Conservation (phyloP, 2,888 invertebrate species). For the Cryptus viduatorius region DNA sequence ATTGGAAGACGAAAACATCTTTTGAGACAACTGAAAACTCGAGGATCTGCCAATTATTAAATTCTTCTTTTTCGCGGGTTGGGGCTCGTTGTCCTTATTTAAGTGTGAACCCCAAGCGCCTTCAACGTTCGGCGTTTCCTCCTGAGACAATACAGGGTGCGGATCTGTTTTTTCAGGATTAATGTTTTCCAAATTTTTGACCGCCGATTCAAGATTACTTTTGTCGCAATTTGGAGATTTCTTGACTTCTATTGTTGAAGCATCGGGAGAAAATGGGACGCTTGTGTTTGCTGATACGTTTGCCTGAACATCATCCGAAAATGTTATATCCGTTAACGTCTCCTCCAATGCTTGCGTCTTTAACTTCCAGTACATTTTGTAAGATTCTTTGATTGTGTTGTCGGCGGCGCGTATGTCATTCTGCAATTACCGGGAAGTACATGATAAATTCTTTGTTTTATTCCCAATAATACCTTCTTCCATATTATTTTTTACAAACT, state of each 20-base stretch:
- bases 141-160: slow-evolving; percentile 2
- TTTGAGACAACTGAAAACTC: slow-evolving; percentile 88
- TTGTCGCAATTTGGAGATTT: slow-evolving; percentile 39
- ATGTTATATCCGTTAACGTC: slow-evolving; percentile 87
- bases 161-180: slow-evolving; percentile 59
- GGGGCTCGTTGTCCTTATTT: slow-evolving; percentile 82
- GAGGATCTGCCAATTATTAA: slow-evolving; percentile 72
- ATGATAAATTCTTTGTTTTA: neutral
- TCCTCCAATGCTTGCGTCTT: slow-evolving; percentile 92
- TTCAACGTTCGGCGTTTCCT: slow-evolving; percentile 75
- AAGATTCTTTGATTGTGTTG: slow-evolving; percentile 90
- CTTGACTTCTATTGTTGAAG: neutral
- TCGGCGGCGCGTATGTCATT: slow-evolving; percentile 93
- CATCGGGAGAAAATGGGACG: slow-evolving; percentile 4
- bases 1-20: slow-evolving; percentile 89
- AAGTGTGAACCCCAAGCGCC: slow-evolving; percentile 86
- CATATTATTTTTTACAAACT: too few species aligned
- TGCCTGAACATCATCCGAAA: slow-evolving; percentile 78
- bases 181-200: slow-evolving; percentile 73
- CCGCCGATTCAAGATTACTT: neutral
- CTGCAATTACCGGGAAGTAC: slow-evolving; percentile 83
- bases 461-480: too few species aligned
- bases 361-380: slow-evolving; percentile 92
- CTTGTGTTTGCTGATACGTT: slow-evolving; percentile 70
- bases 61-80: slow-evolving; percentile 72